Evolutionary conservation across 1,140 invertebrate genomes (phyloP).

Genomic region (Batillaria attramentaria): DNA sequence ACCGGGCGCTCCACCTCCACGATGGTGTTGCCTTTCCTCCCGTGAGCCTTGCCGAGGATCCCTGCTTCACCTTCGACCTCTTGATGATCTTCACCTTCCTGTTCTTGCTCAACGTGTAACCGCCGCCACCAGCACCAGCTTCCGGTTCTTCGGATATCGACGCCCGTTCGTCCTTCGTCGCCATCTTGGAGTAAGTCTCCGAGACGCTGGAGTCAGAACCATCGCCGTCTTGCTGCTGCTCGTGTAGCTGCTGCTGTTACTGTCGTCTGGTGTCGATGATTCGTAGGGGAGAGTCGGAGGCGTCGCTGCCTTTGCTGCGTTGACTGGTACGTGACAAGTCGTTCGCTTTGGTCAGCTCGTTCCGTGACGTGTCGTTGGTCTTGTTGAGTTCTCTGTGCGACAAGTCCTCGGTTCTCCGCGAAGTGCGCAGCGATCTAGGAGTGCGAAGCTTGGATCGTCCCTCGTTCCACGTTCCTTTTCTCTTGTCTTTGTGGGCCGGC

Average conservation of each 20-base stretch:
- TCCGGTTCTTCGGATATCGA: not conserved
- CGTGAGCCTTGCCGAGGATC: not conserved
- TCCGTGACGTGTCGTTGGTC: too few relatives aligned
- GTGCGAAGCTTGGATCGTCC: not conserved
- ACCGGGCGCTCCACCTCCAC: conserved; percentile 12
- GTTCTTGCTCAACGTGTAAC: not conserved
- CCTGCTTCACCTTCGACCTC: not conserved
- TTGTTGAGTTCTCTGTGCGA: too few relatives aligned
- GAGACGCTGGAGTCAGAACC: too few relatives aligned
- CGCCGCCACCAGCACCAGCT: not conserved
- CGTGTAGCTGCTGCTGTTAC: conserved; percentile 8
- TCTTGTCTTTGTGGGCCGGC: not conserved
- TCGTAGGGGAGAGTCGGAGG: too few relatives aligned
- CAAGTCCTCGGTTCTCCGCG: too few relatives aligned
- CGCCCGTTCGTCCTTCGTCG: not conserved
- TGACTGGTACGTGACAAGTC: too few relatives aligned
- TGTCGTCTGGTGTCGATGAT: not conserved
- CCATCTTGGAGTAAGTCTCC: conserved; percentile 1
- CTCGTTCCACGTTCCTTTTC: conserved; percentile 6
- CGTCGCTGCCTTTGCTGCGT: too few relatives aligned
- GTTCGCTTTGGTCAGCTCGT: too few relatives aligned
- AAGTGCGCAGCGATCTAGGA: not conserved
- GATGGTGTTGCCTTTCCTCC: not conserved
- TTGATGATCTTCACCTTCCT: conserved; percentile 10
- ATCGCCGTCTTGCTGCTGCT: too few relatives aligned